Evolutionary conservation across 35 echinoderm and acorn worm genomes (phyloP).

Genomic region (Apostichopus californicus): DNA sequence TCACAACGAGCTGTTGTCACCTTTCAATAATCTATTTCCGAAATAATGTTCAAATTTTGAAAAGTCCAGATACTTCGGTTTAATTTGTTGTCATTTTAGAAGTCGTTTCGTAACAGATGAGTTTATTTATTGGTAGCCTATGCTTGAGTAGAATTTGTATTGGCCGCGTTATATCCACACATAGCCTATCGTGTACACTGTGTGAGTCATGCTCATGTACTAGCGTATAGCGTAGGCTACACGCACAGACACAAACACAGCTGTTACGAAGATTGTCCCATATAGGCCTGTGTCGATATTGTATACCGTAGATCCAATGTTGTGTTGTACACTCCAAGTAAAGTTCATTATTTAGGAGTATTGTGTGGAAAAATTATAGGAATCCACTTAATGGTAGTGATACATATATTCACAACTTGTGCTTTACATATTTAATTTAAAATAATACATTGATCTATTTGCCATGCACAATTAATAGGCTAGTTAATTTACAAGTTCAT

Average conservation of each 20-base stretch:
- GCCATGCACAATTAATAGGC: too few relatives aligned
- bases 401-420: too few relatives aligned
- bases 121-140: neutral
- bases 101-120: neutral
- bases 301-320: neutral
- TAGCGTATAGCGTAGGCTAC: neutral
- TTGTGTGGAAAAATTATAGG: too few relatives aligned
- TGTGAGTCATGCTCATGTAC: slow-evolving; percentile 6
- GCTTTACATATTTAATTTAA: too few relatives aligned
- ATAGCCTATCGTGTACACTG: slow-evolving; percentile 3
- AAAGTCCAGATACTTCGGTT: neutral
- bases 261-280: neutral
- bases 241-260: neutral
- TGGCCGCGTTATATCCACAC: slow-evolving; percentile 33
- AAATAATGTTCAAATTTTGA: neutral
- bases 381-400: too few relatives aligned
- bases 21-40: neutral
- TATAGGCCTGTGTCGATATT: neutral
- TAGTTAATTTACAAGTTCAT: too few relatives aligned
- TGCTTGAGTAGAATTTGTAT: slow-evolving; percentile 40
- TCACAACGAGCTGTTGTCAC: neutral
- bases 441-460: too few relatives aligned
- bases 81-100: neutral
- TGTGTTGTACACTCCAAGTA: neutral
- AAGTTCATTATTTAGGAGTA: neutral